Percentiles rank a stretch among this genome's conserved stretches.
Evolutionary conservation across 2,797 vertebrate genomes (phyloP).

Genomic region (Pitangus sulphuratus): DNA sequence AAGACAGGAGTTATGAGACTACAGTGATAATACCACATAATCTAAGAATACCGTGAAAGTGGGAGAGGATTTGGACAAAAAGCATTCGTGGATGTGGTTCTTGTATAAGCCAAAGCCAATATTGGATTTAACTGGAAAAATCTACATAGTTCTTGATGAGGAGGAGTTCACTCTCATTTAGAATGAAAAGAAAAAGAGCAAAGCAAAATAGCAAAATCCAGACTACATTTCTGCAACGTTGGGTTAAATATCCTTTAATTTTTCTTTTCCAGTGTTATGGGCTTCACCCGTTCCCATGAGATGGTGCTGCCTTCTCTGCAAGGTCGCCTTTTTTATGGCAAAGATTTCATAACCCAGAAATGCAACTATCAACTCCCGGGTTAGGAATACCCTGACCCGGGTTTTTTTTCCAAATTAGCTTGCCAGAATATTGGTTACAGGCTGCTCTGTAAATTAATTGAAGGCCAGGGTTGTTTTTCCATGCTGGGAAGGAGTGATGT

Average conservation of each 20-base stretch:
- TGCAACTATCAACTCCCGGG: accelerated
- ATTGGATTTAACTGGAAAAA: not conserved
- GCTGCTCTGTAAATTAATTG: not conserved
- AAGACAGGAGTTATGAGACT: not conserved
- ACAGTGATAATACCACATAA: not conserved
- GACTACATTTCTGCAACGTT: not conserved
- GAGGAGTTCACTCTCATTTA: not conserved
- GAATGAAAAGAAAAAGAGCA: not conserved
- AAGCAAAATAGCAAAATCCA: not conserved
- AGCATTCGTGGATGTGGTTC: not conserved
- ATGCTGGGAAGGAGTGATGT: not conserved
- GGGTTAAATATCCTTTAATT: not conserved
- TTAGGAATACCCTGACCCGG: not conserved
- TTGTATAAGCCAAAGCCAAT: not conserved
- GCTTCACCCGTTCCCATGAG: not conserved
- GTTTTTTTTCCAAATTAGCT: not conserved
- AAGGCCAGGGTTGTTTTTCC: not conserved
- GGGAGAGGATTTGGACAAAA: not conserved
- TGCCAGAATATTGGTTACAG: not conserved
- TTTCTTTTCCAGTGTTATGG: not conserved
- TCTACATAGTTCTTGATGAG: not conserved
- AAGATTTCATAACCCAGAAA: not conserved
- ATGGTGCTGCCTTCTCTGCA: not conserved
- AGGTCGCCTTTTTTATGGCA: not conserved
- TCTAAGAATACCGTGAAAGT: not conserved